Evolutionary conservation across 2,888 invertebrate species (phyloP).

Genomic region (Incurvaria masculella): DNA sequence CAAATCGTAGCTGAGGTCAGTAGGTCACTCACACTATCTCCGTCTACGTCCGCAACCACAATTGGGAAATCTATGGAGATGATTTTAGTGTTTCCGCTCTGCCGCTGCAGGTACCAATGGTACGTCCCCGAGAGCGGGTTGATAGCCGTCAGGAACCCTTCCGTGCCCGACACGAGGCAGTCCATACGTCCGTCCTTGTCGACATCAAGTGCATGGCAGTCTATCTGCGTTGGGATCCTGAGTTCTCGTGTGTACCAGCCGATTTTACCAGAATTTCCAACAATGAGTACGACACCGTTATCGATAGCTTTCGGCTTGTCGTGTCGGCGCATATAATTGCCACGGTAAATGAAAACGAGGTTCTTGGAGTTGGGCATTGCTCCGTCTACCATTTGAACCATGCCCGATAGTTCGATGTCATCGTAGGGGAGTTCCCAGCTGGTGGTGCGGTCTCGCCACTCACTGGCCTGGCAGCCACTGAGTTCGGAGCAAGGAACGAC

Average conservation of each 20-base stretch:
- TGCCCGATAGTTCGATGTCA: constrained; percentile 66
- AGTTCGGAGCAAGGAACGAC: constrained; percentile 71
- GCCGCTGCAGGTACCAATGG: constrained; percentile 55
- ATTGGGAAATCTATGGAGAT: constrained; percentile 66
- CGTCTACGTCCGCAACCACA: constrained; percentile 68
- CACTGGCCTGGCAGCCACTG: constrained; percentile 60
- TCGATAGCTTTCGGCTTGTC: constrained; percentile 47
- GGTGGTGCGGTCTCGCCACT: constrained; percentile 56
- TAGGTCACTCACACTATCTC: constrained; percentile 68
- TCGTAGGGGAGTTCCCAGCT: constrained; percentile 69
- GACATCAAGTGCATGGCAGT: constrained; percentile 71
- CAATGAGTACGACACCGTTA: constrained; percentile 68
- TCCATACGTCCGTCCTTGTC: constrained; percentile 69
- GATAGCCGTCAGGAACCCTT: constrained; percentile 55
- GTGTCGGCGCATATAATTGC: constrained; percentile 57
- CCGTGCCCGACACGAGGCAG: constrained; percentile 71
- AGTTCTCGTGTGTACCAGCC: constrained; percentile 72
- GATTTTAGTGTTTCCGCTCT: constrained; percentile 50
- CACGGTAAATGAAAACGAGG: constrained; percentile 70
- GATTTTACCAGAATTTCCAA: constrained; percentile 66
- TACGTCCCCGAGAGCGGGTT: constrained; percentile 53
- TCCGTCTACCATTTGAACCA: constrained; percentile 66
- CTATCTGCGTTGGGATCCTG: constrained; percentile 66
- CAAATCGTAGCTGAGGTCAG: constrained; percentile 56
- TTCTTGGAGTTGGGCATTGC: constrained; percentile 63